phyloP scores from a whole-genome alignment of 2,797 vertebrate genomes.

The Gobio occitaniae region DNA sequence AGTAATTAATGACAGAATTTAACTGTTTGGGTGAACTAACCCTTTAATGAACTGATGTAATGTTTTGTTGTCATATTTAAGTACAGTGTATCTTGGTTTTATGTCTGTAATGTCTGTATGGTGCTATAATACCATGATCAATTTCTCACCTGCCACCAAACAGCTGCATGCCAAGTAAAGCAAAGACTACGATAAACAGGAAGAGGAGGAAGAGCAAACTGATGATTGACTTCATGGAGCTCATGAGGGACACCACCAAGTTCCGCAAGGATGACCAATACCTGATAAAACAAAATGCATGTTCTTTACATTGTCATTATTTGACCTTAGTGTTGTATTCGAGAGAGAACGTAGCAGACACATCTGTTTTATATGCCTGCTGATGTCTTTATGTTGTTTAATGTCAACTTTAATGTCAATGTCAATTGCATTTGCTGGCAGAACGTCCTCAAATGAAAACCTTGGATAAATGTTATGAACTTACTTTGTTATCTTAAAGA shows the following conservation, averaged over 20 bases:
- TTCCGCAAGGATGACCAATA: constrained; percentile 98
- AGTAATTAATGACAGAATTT: too few species aligned
- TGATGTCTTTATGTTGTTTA: background rate
- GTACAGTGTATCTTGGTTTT: background rate
- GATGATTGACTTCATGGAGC: constrained; percentile 99
- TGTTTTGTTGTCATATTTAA: background rate
- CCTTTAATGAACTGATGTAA: background rate
- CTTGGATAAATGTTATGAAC: constrained; percentile 54
- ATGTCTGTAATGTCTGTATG: background rate
- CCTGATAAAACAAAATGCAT: constrained; percentile 72
- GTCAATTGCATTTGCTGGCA: background rate
- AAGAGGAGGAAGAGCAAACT: constrained; percentile 98
- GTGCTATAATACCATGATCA: background rate
- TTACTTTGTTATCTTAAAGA: constrained; percentile 99
- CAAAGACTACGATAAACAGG: constrained; percentile 98
- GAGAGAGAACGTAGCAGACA: background rate
- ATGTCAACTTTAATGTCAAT: background rate
- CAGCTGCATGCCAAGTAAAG: constrained; percentile 97
- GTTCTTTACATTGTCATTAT: background rate
- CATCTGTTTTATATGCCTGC: background rate
- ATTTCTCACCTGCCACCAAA: constrained; percentile 91
- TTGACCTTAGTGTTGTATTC: background rate
- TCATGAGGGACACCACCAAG: constrained; percentile 98
- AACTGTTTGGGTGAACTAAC: too few species aligned
- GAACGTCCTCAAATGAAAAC: background rate